Percentiles rank a stretch among this genome's conserved stretches.
Conservation (phyloP, 1,140 invertebrate species). For the Drosophila lowei region DNA sequence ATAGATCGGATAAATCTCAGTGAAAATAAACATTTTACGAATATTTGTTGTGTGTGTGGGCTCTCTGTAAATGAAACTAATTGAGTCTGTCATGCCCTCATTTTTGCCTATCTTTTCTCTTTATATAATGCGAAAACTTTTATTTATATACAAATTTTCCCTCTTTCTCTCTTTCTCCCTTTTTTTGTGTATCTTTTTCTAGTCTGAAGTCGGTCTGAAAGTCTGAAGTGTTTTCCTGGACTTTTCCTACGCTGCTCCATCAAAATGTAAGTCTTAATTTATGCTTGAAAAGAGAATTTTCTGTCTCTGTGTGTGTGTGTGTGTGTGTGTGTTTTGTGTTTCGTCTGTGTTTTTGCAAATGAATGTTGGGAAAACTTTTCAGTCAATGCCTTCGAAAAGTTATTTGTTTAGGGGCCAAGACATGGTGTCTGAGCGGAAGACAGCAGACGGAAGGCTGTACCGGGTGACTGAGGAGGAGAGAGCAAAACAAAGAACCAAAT, state of each 20-base stretch:
- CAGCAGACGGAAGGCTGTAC: conserved; percentile 12
- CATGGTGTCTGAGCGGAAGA: conserved; percentile 2
- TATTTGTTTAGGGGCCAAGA: conserved; percentile 47
- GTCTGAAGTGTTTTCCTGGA: conserved; percentile 50
- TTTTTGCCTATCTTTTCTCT: not conserved
- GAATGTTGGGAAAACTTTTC: conserved; percentile 28
- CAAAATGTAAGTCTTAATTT: conserved; percentile 79
- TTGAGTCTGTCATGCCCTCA: conserved; percentile 52
- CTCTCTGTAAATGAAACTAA: conserved; percentile 60
- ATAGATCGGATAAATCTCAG: conserved; percentile 43
- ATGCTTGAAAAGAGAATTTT: conserved; percentile 45
- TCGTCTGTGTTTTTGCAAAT: conserved; percentile 4
- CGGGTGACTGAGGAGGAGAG: conserved; percentile 7
- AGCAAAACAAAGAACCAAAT: conserved; percentile 40
- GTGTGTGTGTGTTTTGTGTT: conserved; percentile 2
- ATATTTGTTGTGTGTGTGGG: conserved; percentile 3
- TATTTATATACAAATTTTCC: conserved; percentile 34
- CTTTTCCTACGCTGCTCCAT: conserved; percentile 24
- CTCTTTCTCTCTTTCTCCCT: not conserved
- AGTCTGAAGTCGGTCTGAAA: conserved; percentile 47
- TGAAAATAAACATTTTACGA: conserved; percentile 48
- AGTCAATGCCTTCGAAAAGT: conserved; percentile 49
- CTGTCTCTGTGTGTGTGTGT: conserved; percentile 4
- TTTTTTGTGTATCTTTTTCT: conserved; percentile 36
- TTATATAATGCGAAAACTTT: conserved; percentile 28